Conservation (phyloP, 2,797 vertebrate genomes). For the Garrulus glandarius region DNA sequence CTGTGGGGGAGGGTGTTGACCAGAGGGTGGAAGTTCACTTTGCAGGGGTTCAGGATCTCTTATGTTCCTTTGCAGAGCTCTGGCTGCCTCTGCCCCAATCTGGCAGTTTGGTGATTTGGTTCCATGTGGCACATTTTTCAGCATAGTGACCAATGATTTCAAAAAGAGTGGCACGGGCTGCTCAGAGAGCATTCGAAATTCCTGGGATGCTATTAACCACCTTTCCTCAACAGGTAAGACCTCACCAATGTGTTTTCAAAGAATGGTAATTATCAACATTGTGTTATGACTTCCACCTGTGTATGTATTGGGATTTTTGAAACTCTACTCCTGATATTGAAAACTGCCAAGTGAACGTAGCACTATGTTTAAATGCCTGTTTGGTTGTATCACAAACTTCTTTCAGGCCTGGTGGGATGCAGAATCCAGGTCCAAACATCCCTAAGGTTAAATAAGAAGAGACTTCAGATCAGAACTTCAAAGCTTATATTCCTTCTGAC, state of each 20-base stretch:
- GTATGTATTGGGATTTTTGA: not conserved
- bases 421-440: not conserved
- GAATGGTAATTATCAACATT: not conserved
- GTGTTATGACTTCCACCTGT: not conserved
- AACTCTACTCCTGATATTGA: not conserved
- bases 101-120: slow-evolving; percentile 91
- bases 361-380: not conserved
- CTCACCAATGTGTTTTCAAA: not conserved
- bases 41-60: not conserved
- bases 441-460: not conserved
- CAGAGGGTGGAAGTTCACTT: not conserved
- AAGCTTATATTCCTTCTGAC: not conserved
- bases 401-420: not conserved
- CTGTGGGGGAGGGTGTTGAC: not conserved
- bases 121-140: slow-evolving; percentile 86
- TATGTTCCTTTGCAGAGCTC: slow-evolving; percentile 77
- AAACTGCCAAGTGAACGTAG: not conserved
- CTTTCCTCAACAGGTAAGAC: slow-evolving; percentile 81
- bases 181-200: slow-evolving; percentile 83
- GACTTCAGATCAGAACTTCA: not conserved
- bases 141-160: slow-evolving; percentile 88
- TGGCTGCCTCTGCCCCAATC: slow-evolving; percentile 93
- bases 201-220: slow-evolving; percentile 86
- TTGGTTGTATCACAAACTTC: not conserved
- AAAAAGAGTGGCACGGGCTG: slow-evolving; percentile 82